Evolutionary conservation across 2,888 invertebrate species (phyloP).

Genomic region (Caenorhabditis wallacei): DNA sequence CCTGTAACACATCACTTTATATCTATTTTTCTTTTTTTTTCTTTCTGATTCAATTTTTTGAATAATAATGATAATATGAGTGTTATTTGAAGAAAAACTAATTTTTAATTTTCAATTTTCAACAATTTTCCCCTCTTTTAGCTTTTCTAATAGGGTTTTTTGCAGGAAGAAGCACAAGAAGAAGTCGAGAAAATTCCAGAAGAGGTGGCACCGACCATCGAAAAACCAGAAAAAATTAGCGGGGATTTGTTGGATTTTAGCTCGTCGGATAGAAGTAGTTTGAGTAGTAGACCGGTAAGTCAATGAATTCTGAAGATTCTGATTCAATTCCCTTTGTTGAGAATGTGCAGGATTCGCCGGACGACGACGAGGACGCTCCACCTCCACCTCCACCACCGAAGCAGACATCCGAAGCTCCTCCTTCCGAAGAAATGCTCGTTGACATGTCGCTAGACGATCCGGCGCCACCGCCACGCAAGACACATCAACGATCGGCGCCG

Average conservation of each 20-base stretch:
- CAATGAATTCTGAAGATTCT: no score
- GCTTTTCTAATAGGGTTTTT: background rate
- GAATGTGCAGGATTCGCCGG: constrained; percentile 54
- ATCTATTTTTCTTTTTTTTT: background rate
- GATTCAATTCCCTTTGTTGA: constrained; percentile 7
- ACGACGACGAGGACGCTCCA: constrained; percentile 29
- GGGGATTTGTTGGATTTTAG: constrained; percentile 57
- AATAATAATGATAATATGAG: background rate
- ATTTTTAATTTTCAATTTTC: background rate
- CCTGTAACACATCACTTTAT: constrained; percentile 5
- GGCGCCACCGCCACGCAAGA: constrained; percentile 35
- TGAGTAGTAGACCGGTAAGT: constrained; percentile 56
- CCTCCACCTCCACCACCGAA: constrained; percentile 4
- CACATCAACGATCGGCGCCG: constrained; percentile 24
- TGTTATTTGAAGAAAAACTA: background rate
- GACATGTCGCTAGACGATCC: constrained; percentile 55
- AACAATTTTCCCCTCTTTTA: constrained; percentile 3
- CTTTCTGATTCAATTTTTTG: background rate
- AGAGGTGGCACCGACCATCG: constrained; percentile 38
- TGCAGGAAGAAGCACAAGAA: constrained; percentile 14
- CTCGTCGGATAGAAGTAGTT: constrained; percentile 60
- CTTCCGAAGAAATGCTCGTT: constrained; percentile 49
- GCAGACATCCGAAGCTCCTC: constrained; percentile 1
- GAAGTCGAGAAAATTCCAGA: constrained; percentile 4
- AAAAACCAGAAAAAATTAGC: constrained; percentile 31